A percentile compares a stretch with the other conserved stretches of the same genome.
These are phyloP conservation scores for Eupithecia exiguata DNA, from an alignment of 2,888 invertebrate species.

Conservation along the genomic window DNA sequence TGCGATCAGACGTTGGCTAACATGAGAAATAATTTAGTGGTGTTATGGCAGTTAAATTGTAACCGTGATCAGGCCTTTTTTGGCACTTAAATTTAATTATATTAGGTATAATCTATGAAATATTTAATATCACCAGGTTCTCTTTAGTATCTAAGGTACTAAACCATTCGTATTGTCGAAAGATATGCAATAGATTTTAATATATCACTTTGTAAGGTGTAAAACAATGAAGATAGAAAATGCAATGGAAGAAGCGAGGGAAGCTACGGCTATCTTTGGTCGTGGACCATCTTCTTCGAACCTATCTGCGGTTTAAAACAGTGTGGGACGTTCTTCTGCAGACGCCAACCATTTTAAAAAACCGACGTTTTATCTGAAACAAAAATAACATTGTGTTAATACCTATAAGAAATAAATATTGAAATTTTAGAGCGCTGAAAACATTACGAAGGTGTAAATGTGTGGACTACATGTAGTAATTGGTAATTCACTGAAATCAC, in stretches of 20 bases:
- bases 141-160: slow-evolving; percentile 29
- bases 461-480: background rate
- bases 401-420: background rate
- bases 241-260: slow-evolving; percentile 52
- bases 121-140: slow-evolving; percentile 45
- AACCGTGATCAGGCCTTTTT: slow-evolving; percentile 36
- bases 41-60: background rate
- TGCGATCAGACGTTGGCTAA: background rate
- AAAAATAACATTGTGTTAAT: slow-evolving; percentile 51
- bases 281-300: slow-evolving; percentile 61
- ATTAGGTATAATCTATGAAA: slow-evolving; percentile 36
- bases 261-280: slow-evolving; percentile 62
- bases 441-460: too few relatives aligned
- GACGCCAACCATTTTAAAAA: slow-evolving; percentile 56
- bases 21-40: background rate
- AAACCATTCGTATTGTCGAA: slow-evolving; percentile 56
- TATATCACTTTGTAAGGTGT: slow-evolving; percentile 45
- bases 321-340: slow-evolving; percentile 52
- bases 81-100: slow-evolving; percentile 47
- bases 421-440: background rate
- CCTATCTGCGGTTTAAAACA: slow-evolving; percentile 66
- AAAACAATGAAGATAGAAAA: slow-evolving; percentile 45
- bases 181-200: slow-evolving; percentile 57
- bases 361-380: slow-evolving; percentile 58
- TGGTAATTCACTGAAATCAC: background rate